Percentiles rank a stretch among this genome's conserved stretches.
Evolutionary conservation across 2,797 vertebrate genomes (phyloP).

Genomic region (Falco peregrinus): DNA sequence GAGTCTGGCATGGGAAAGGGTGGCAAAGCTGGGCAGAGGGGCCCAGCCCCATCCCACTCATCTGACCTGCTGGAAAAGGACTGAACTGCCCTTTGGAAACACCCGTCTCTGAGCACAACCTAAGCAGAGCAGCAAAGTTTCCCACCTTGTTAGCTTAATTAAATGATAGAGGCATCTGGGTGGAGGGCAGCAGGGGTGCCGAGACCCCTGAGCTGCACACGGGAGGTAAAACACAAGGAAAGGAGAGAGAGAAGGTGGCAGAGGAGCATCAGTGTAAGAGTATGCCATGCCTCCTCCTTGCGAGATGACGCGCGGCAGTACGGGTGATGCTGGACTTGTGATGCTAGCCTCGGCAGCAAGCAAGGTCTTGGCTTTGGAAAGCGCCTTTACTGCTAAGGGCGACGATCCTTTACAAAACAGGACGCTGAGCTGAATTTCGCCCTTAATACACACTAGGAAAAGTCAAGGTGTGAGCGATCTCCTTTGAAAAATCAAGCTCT

Average conservation of each 20-base stretch:
- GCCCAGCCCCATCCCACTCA: background rate
- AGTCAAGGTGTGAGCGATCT: fast-evolving
- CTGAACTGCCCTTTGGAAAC: background rate
- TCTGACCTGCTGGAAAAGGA: background rate
- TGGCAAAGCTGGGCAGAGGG: background rate
- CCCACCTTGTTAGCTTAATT: background rate
- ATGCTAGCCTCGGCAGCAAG: fast-evolving
- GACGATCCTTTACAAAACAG: background rate
- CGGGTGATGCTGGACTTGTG: fast-evolving
- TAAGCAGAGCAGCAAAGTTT: background rate
- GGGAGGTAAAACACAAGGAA: background rate
- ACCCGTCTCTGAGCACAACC: background rate
- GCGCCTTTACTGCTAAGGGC: background rate
- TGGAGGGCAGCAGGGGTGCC: background rate
- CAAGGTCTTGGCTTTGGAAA: background rate
- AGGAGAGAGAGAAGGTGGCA: background rate
- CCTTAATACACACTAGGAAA: background rate
- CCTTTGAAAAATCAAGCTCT: background rate
- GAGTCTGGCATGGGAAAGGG: background rate
- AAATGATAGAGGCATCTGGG: background rate
- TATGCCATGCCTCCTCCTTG: fast-evolving
- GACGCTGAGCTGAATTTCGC: background rate
- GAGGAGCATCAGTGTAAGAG: background rate
- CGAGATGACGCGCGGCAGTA: background rate
- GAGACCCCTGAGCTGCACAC: background rate